Conservation (phyloP, 1,140 invertebrate species). For the Bombus impatiens region DNA sequence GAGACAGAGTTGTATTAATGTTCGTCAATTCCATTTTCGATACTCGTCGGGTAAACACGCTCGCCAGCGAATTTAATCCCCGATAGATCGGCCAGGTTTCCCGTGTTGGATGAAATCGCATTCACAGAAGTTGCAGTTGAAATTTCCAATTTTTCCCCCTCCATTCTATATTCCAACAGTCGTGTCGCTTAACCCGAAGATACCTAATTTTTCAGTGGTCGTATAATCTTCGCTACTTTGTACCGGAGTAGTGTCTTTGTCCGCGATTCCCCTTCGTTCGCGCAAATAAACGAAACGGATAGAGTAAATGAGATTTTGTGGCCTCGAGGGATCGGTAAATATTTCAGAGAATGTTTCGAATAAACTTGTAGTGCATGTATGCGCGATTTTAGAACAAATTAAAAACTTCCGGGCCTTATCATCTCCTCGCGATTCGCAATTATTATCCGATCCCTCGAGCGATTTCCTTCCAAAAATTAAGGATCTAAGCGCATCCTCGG, state of each 20-base stretch:
- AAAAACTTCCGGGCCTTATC: not conserved
- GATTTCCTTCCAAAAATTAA: not conserved
- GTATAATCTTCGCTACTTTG: constrained; percentile 20
- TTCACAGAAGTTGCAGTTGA: not conserved
- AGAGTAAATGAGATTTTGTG: constrained; percentile 12
- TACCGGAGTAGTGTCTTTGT: constrained; percentile 3
- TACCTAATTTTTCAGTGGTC: constrained; percentile 28
- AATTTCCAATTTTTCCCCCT: not conserved
- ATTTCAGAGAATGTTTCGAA: constrained; percentile 15
- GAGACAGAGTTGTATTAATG: constrained; percentile 23
- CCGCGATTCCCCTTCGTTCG: constrained; percentile 9
- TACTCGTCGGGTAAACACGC: not conserved
- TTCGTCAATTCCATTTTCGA: constrained; percentile 10
- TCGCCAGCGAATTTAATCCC: constrained; percentile 11
- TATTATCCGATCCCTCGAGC: not conserved
- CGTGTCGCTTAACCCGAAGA: not conserved
- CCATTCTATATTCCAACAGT: not conserved
- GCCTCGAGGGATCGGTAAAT: not conserved
- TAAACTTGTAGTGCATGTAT: not conserved
- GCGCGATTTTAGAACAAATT: not conserved
- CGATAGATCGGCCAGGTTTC: not conserved
- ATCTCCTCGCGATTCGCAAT: not conserved
- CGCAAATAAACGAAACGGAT: not conserved
- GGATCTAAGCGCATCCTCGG: not conserved
- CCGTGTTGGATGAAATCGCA: not conserved